phyloP scores from a whole-genome alignment of 2,113 vertebrate species.

The Elanoides forficatus region DNA sequence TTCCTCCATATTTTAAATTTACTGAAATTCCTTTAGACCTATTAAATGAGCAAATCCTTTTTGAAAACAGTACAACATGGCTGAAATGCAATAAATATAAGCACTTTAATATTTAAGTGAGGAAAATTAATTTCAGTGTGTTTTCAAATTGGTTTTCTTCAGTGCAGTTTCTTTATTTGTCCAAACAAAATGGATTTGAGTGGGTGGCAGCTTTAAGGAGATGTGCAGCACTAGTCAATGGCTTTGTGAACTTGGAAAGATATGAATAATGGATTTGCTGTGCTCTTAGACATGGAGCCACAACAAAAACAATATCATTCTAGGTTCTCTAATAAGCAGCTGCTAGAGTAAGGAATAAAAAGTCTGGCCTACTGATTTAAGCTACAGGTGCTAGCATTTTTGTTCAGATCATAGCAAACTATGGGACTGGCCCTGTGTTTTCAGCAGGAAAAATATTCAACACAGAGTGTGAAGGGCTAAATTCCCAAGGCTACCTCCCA shows the following conservation, averaged over 20 bases:
- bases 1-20: constrained; percentile 11
- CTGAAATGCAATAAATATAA: constrained; percentile 58
- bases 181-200: constrained; percentile 53
- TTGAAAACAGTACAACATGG: not conserved
- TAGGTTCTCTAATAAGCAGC: not conserved
- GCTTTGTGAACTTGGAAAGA: not conserved
- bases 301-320: constrained; percentile 17
- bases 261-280: constrained; percentile 41
- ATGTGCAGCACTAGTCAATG: not conserved
- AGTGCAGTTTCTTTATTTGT: constrained; percentile 23
- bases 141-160: constrained; percentile 52
- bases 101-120: constrained; percentile 59
- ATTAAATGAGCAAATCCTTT: constrained; percentile 22
- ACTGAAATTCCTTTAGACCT: not conserved
- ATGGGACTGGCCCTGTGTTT: not conserved
- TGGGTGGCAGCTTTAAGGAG: constrained; percentile 21
- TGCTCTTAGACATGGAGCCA: not conserved
- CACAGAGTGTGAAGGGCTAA: not conserved
- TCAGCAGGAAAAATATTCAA: not conserved
- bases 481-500: not conserved
- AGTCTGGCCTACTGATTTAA: not conserved
- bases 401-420: not conserved
- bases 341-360: not conserved
- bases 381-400: not conserved
- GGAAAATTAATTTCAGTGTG: constrained; percentile 42